A percentile compares a stretch with the other conserved stretches of the same genome.
Evolutionary conservation across 2,797 vertebrate species (phyloP).

Genomic region (Gastrophryne carolinensis): DNA sequence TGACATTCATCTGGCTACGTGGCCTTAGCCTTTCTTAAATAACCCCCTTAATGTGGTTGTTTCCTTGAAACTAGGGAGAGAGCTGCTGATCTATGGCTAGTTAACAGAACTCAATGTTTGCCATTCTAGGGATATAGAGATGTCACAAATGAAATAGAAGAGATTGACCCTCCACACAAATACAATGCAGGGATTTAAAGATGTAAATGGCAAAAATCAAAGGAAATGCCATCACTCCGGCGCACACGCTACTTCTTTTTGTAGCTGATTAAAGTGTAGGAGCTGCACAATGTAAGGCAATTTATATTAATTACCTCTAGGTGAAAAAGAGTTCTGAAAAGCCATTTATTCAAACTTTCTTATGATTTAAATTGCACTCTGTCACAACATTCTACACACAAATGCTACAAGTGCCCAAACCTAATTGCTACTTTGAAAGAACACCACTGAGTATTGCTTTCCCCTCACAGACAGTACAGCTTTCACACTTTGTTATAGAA

Average conservation of each 20-base stretch:
- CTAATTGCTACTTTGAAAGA: background rate
- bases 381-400: background rate
- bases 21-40: too few relatives aligned
- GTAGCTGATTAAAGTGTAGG: constrained; percentile 1
- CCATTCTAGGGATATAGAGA: background rate
- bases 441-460: background rate
- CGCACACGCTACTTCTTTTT: background rate
- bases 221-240: background rate
- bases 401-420: background rate
- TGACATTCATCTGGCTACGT: too few relatives aligned
- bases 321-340: too few relatives aligned
- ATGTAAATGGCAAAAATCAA: background rate
- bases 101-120: too few relatives aligned
- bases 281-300: constrained; percentile 18
- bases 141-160: background rate
- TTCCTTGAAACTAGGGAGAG: too few relatives aligned
- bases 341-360: constrained; percentile 1
- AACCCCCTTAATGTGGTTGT: too few relatives aligned
- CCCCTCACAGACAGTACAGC: background rate
- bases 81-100: too few relatives aligned
- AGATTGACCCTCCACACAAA: background rate
- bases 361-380: constrained; percentile 1
- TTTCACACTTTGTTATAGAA: too few relatives aligned
- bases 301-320: constrained; percentile 5
- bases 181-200: background rate